Evolutionary conservation across 2,888 invertebrate genomes (phyloP).

Genomic region (Phortica magna): DNA sequence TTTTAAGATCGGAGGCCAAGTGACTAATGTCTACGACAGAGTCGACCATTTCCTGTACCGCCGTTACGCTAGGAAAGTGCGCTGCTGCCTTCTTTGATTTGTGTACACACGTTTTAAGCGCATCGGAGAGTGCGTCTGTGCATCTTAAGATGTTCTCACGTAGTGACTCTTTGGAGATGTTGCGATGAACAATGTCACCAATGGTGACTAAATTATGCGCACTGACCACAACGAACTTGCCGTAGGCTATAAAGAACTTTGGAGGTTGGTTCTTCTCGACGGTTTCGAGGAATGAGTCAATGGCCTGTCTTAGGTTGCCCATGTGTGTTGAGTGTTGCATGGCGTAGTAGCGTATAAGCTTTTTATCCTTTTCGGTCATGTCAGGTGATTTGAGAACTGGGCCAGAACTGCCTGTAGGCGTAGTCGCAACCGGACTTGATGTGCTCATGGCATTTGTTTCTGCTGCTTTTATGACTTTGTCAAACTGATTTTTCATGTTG

Average conservation of each 20-base stretch:
- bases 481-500: slow-evolving; percentile 86
- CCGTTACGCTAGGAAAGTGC: slow-evolving; percentile 93
- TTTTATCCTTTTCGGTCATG: slow-evolving; percentile 88
- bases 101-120: slow-evolving; percentile 88
- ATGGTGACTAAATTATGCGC: slow-evolving; percentile 96
- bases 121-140: slow-evolving; percentile 89
- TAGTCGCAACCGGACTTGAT: slow-evolving; percentile 66
- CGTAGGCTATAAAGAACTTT: slow-evolving; percentile 93
- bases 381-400: slow-evolving; percentile 58
- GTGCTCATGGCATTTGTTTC: slow-evolving; percentile 82
- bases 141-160: slow-evolving; percentile 86
- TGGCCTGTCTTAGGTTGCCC: slow-evolving; percentile 90
- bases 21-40: slow-evolving; percentile 91
- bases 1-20: slow-evolving; percentile 88
- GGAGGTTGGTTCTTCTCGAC: slow-evolving; percentile 97
- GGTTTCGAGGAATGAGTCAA: slow-evolving; percentile 93
- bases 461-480: slow-evolving; percentile 86
- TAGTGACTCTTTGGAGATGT: slow-evolving; percentile 86
- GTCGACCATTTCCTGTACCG: slow-evolving; percentile 96
- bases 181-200: slow-evolving; percentile 94
- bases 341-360: slow-evolving; percentile 91
- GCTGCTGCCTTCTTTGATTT: slow-evolving; percentile 94
- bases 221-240: slow-evolving; percentile 95
- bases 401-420: slow-evolving; percentile 45
- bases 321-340: slow-evolving; percentile 92